Conservation (phyloP, 2,797 vertebrate species). For the Crotalus adamanteus region DNA sequence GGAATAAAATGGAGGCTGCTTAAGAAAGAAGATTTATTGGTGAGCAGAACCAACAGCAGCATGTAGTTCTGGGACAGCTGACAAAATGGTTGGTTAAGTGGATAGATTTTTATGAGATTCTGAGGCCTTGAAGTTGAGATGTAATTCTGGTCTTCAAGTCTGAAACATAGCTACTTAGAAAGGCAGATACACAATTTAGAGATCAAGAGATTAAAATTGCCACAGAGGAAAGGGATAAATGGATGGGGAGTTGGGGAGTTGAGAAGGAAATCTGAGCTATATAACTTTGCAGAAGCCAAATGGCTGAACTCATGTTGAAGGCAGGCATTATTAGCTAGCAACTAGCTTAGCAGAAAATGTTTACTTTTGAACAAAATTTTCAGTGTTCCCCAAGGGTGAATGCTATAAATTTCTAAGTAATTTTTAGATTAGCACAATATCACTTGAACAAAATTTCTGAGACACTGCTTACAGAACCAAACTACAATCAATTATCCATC, state of each 20-base stretch:
- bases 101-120: too few relatives aligned
- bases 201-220: neutral
- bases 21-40: too few relatives aligned
- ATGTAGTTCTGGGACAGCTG: too few relatives aligned
- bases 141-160: neutral
- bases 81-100: too few relatives aligned
- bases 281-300: neutral
- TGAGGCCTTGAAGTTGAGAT: too few relatives aligned
- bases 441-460: neutral
- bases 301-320: neutral
- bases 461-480: neutral
- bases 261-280: neutral
- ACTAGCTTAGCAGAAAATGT: neutral
- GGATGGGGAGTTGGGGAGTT: neutral
- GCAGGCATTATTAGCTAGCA: neutral
- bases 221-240: neutral
- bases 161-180: conserved; percentile 5
- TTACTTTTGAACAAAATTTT: neutral
- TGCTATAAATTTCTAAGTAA: neutral
- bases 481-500: neutral
- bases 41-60: too few relatives aligned
- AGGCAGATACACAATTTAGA: conserved; percentile 11
- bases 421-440: neutral
- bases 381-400: neutral
- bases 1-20: too few relatives aligned